These are phyloP conservation scores for Drosophila picticornis DNA, from an alignment of 2,888 invertebrate species.

Conservation along the genomic window DNA sequence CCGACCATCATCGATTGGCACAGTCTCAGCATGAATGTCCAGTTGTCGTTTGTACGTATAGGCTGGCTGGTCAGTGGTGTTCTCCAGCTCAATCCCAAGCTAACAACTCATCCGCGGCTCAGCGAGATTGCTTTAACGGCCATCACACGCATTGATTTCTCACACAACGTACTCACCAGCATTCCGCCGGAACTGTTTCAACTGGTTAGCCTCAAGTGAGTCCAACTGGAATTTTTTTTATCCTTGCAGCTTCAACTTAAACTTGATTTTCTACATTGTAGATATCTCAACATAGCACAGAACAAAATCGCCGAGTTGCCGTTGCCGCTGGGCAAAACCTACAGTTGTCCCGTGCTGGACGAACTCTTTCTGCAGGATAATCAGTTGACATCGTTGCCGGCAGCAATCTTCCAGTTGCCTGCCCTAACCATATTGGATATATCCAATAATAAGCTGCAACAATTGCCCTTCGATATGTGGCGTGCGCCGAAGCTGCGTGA, in stretches of 20 bases:
- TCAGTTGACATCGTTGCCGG: constrained; percentile 92
- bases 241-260: not conserved
- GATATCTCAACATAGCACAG: constrained; percentile 94
- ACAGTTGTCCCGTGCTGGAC: constrained; percentile 92
- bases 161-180: constrained; percentile 92
- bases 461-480: constrained; percentile 94
- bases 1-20: constrained; percentile 98
- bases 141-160: constrained; percentile 96
- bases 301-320: constrained; percentile 94
- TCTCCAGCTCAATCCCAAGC: constrained; percentile 92
- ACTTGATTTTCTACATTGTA: constrained; percentile 51
- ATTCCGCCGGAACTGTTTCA: constrained; percentile 94
- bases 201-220: constrained; percentile 90
- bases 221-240: not conserved
- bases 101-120: constrained; percentile 89
- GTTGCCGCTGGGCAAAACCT: constrained; percentile 84
- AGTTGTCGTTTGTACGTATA: constrained; percentile 89
- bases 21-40: constrained; percentile 88
- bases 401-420: constrained; percentile 92
- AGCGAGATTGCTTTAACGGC: constrained; percentile 92
- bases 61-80: constrained; percentile 95
- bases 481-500: constrained; percentile 93
- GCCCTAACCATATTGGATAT: constrained; percentile 93
- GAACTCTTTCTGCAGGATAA: constrained; percentile 97
- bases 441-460: constrained; percentile 96